Base-by-base conservation (phyloP, 1,140 invertebrate species). In the Drepana arcuata region DNA sequence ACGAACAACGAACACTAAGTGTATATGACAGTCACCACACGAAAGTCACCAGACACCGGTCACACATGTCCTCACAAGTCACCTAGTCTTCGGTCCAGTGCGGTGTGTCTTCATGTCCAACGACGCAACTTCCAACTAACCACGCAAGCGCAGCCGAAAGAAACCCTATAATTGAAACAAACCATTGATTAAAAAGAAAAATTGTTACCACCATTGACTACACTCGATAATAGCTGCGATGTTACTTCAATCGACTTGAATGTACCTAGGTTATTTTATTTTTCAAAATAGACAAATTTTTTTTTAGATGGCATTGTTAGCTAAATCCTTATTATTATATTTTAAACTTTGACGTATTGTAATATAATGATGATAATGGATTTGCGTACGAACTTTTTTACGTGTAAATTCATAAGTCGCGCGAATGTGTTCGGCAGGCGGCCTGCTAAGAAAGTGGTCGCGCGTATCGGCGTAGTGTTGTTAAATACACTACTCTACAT, bases 401-500 rank as follows among this genome's bases (percentile, higher is more conserved):
- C 41, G 33, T 43, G 29, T 55, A 34, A 48, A 40, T 33, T 53
- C 34, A 42, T 48, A 31, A 29, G 27, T 34, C 10, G 39, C 32
- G 42, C 44, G 34, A 46, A 62, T 66, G 58, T 71, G 71, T 73
- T 53, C 67, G 48, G 41, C 53, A 55, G 53, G 48, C 50, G 45
- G 56, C 43, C 58, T 63, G 69, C 43, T 65, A 42, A 46, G 65
- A 62, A 64, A 79, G 58, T 80, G 71, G 60, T 66, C 65, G 50
- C 52, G 53, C 56, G 61, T 68, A 55, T 66, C 58, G 52, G 26
- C 24, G 61, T 47, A 37, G 34, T 56, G 58, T 67, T 68, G 64
- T 80, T 80, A 80, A 77, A 80, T 80, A 80, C 54, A 67, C 57
- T 66, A 72, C 54, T 65, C 66, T 73, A 77, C 69, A 75, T 74